Evolutionary conservation across 2,888 invertebrate species (phyloP).

Genomic region (Rhorus exstirpatorius): DNA sequence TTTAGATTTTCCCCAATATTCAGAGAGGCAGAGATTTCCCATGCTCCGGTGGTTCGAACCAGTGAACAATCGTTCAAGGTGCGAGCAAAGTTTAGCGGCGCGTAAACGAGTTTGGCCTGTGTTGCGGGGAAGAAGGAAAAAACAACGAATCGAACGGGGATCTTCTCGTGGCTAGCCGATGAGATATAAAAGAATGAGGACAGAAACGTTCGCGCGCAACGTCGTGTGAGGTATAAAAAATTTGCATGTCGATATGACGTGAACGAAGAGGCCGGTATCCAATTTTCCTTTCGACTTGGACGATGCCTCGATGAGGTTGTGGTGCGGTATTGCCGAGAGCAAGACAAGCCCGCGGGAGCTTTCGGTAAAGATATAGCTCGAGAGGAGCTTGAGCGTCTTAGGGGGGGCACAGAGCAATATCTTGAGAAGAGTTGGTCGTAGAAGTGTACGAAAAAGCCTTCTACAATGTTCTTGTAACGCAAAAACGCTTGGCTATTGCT

Average conservation of each 20-base stretch:
- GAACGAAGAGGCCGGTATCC: constrained; percentile 66
- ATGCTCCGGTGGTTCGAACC: neutral
- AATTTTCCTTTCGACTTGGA: constrained; percentile 68
- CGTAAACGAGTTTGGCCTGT: constrained; percentile 30
- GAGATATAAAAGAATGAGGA: constrained; percentile 10
- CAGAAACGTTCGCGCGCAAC: constrained; percentile 25
- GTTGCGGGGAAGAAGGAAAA: neutral
- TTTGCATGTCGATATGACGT: constrained; percentile 73
- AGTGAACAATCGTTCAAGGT: constrained; percentile 9
- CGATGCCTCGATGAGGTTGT: constrained; percentile 25
- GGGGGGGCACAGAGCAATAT: constrained; percentile 36
- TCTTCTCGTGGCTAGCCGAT: constrained; percentile 15
- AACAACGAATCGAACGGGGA: constrained; percentile 9
- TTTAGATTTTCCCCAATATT: neutral
- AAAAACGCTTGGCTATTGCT: constrained; percentile 20
- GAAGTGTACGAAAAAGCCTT: constrained; percentile 41
- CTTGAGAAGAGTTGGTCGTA: constrained; percentile 52
- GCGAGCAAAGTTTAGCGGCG: constrained; percentile 15
- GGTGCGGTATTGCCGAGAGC: constrained; percentile 15
- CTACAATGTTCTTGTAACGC: constrained; percentile 39
- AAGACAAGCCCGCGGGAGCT: constrained; percentile 20
- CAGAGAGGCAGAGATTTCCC: constrained; percentile 30
- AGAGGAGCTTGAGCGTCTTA: constrained; percentile 37
- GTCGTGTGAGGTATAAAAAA: constrained; percentile 59
- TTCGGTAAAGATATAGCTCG: constrained; percentile 45